These are phyloP conservation scores for Poeciliopsis occidentalis DNA, from an alignment of 2,113 vertebrate genomes.

Conservation along the genomic window DNA sequence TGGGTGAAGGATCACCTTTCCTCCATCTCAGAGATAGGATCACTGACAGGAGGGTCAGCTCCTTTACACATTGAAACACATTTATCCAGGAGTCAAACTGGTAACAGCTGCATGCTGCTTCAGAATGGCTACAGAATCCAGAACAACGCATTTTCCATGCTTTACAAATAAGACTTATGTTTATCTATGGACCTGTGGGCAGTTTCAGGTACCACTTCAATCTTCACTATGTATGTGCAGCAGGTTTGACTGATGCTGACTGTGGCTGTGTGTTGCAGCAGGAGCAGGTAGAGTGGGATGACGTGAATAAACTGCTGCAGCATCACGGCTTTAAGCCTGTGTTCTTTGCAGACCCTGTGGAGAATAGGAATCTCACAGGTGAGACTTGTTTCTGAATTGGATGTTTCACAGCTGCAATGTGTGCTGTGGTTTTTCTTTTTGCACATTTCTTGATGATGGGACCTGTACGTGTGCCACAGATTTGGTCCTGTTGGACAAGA, in stretches of 20 bases:
- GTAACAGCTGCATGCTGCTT: background rate
- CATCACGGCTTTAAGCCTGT: slow-evolving; percentile 84
- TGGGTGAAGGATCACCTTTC: slow-evolving; percentile 25
- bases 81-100: background rate
- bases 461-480: slow-evolving; percentile 64
- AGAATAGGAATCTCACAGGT: slow-evolving; percentile 80
- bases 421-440: no score
- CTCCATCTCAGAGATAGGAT: background rate
- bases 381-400: background rate
- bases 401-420: no score
- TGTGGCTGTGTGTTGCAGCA: slow-evolving; percentile 50
- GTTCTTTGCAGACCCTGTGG: slow-evolving; percentile 72
- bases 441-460: no score
- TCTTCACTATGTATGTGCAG: background rate
- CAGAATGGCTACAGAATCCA: slow-evolving; percentile 27
- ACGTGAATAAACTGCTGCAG: slow-evolving; percentile 81
- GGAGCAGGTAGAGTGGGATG: slow-evolving; percentile 87
- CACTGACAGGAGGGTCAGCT: no score
- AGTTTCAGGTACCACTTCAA: slow-evolving; percentile 71
- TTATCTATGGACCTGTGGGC: slow-evolving; percentile 74
- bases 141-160: slow-evolving; percentile 10
- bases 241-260: background rate
- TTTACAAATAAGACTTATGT: slow-evolving; percentile 65
- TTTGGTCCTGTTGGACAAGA: slow-evolving; percentile 83
- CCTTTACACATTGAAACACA: no score